Base-by-base conservation (phyloP, 2,113 vertebrate genomes). In the Bostrychus sinensis region DNA sequence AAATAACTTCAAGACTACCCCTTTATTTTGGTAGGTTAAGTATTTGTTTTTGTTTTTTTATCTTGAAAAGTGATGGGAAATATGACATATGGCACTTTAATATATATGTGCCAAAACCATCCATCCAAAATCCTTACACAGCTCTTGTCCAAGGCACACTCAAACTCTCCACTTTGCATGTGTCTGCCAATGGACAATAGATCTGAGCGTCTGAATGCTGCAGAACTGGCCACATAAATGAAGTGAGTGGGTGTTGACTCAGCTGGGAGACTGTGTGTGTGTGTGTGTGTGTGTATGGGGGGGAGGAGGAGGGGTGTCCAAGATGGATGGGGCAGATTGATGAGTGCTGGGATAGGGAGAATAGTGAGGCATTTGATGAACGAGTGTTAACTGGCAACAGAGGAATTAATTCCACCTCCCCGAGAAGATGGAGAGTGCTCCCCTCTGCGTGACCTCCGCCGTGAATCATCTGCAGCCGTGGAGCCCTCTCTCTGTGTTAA, bases 171-270 rank as follows among this genome's bases (percentile, higher is more conserved):
- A 13, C 9, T 37, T 57, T 43, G 45, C 36, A 53, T 65, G 57
- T 50, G 66, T 69, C 69, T 59, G 43, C 41, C 23, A 13, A n/a
- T 3, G 23, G 64, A 83, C 82, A 80, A 84, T 80, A 56, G 66
- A 70, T 23, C 11, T 2, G 28, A 5, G n/a, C 22, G 0, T 36
- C 58, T 74, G 19, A 69, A 76, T 51, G 64, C 72, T 72, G 61
- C 70, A 67, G 65, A 79, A 56, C 74, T 65, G 86, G 81, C 67
- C 62, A 89, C 85, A 90, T 83, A 86, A 89, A 88, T 83, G 51
- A 80, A 89, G 89, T 80, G 84, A 70, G 81, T 86, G 89, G 86
- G 85, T 89, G 89, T 91, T 92, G 89, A 91, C 90, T 91, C 89
- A 91, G 91, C 91, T 91, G 91, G 51, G 56, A 74, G 66, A 59